These are phyloP conservation scores for Eupithecia vulgata DNA, from an alignment of 2,888 invertebrate species.

Conservation along the genomic window DNA sequence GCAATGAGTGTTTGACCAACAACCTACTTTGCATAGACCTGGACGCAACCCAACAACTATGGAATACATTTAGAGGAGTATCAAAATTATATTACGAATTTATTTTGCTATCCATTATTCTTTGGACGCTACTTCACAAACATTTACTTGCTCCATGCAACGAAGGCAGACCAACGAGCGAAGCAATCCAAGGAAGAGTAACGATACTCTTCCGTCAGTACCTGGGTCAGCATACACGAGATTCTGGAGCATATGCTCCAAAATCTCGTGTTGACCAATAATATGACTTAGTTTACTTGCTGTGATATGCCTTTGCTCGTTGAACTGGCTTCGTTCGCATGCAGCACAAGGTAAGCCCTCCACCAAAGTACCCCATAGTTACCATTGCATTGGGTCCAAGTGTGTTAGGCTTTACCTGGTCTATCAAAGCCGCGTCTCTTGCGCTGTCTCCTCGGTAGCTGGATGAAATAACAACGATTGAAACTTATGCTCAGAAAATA, in stretches of 20 bases:
- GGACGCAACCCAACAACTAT: constrained; percentile 78
- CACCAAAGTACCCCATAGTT: constrained; percentile 55
- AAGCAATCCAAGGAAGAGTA: constrained; percentile 7
- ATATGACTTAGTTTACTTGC: constrained; percentile 7
- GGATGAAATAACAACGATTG: constrained; percentile 84
- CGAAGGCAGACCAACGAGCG: constrained; percentile 4
- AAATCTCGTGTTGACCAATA: constrained; percentile 5
- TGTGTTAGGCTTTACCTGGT: constrained; percentile 79
- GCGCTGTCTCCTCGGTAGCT: constrained; percentile 84
- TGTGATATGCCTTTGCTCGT: background rate
- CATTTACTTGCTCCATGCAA: constrained; percentile 35
- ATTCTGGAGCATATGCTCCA: background rate
- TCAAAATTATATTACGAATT: constrained; percentile 44
- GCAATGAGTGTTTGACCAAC: constrained; percentile 63
- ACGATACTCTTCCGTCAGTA: too few species aligned
- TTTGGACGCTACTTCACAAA: constrained; percentile 42
- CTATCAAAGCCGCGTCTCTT: constrained; percentile 85
- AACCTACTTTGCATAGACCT: constrained; percentile 73
- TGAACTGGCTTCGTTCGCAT: constrained; percentile 10
- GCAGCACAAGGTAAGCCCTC: constrained; percentile 44
- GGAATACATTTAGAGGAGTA: constrained; percentile 46
- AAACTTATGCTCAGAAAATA: constrained; percentile 78
- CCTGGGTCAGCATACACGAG: too few species aligned
- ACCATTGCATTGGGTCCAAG: constrained; percentile 76
- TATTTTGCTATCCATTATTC: constrained; percentile 36